Conservation (phyloP, 2,113 vertebrate genomes). For the Coryphaenoides rupestris region DNA sequence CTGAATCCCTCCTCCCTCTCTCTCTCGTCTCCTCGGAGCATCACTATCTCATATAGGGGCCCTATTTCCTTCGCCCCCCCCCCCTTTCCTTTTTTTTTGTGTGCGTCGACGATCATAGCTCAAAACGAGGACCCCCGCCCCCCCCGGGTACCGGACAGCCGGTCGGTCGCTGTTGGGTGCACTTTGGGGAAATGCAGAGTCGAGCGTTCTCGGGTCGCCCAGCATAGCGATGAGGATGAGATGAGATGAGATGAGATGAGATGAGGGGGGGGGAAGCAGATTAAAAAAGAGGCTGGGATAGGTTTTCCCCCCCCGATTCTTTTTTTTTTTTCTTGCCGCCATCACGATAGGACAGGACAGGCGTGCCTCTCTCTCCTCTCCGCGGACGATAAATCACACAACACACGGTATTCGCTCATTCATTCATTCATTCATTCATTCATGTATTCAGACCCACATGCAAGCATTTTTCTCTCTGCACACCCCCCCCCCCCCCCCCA, state of each 20-base stretch:
- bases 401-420: slow-evolving; percentile 70
- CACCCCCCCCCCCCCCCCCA: no score
- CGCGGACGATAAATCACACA: slow-evolving; percentile 71
- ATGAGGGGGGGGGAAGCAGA: slow-evolving; percentile 53
- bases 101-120: not conserved
- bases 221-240: slow-evolving; percentile 37
- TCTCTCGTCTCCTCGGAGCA: slow-evolving; percentile 53
- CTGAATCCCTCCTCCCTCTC: slow-evolving; percentile 49
- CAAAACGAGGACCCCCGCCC: slow-evolving; percentile 64
- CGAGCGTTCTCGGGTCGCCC: slow-evolving; percentile 26
- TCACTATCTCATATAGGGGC: slow-evolving; percentile 44
- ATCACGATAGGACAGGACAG: slow-evolving; percentile 65
- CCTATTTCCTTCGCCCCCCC: no score
- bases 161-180: slow-evolving; percentile 47
- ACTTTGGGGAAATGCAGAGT: slow-evolving; percentile 59
- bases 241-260: no score
- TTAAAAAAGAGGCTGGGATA: slow-evolving; percentile 67
- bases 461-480: slow-evolving; percentile 60
- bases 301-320: no score
- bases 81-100: slow-evolving; percentile 21
- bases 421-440: slow-evolving; percentile 59
- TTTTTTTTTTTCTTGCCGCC: slow-evolving; percentile 65
- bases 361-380: slow-evolving; percentile 55
- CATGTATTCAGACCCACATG: slow-evolving; percentile 67
- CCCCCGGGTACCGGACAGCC: slow-evolving; percentile 61